Evolutionary conservation across 2,888 invertebrate species (phyloP).

Genomic region (Achlya flavicornis): DNA sequence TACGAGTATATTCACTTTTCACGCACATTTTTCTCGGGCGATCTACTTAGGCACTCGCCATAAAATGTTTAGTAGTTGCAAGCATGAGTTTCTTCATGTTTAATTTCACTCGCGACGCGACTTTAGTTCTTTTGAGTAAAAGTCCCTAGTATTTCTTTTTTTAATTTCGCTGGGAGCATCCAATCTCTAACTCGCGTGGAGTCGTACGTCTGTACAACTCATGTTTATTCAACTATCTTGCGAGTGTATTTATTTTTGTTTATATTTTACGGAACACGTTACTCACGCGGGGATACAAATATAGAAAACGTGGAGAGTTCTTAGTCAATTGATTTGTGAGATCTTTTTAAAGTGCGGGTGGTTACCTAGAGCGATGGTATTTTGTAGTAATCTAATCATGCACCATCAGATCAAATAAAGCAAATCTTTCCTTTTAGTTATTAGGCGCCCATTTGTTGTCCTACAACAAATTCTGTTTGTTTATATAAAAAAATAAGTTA

Average conservation of each 20-base stretch:
- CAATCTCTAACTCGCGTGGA: neutral
- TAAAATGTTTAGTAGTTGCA: no score
- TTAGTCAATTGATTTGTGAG: conserved; percentile 4
- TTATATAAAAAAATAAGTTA: no score
- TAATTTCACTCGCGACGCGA: neutral
- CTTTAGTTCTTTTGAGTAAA: neutral
- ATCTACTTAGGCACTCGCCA: no score
- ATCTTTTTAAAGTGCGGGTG: no score
- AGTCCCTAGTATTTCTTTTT: neutral
- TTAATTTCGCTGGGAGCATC: neutral
- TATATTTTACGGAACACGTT: neutral
- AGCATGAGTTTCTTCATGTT: no score
- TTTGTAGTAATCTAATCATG: neutral
- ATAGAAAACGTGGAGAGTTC: neutral
- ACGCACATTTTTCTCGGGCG: no score
- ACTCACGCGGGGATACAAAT: neutral
- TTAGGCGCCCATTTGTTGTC: no score
- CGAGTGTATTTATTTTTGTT: conserved; percentile 1
- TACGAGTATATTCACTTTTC: no score
- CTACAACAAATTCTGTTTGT: no score
- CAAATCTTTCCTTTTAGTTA: no score
- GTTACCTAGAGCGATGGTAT: no score
- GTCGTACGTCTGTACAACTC: neutral
- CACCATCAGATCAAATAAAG: no score
- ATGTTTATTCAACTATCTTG: conserved; percentile 4